Percentiles rank a stretch among this genome's conserved stretches.
These are phyloP conservation scores for Scaptomyza parva DNA, from an alignment of 2,888 invertebrate genomes.

Conservation along the genomic window DNA sequence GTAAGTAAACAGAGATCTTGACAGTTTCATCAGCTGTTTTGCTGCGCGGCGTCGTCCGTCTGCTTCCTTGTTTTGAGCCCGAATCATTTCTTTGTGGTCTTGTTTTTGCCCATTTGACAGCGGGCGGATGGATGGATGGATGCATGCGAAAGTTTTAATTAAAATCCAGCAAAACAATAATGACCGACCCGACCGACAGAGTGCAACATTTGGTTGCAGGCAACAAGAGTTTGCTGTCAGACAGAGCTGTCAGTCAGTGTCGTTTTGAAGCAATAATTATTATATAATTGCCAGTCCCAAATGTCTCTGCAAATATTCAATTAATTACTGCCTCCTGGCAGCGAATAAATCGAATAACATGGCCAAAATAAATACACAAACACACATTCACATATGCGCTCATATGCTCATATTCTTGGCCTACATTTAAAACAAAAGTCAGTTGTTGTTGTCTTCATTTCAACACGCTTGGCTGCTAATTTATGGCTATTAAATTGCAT, in stretches of 20 bases:
- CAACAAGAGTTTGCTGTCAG: slow-evolving; percentile 33
- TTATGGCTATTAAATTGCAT: slow-evolving; percentile 69
- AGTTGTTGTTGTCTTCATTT: slow-evolving; percentile 42
- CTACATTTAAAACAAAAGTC: slow-evolving; percentile 31
- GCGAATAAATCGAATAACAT: slow-evolving; percentile 22
- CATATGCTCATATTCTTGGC: slow-evolving; percentile 32
- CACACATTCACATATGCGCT: background rate
- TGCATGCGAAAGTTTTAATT: slow-evolving; percentile 60
- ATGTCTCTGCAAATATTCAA: slow-evolving; percentile 61
- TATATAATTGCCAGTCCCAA: slow-evolving; percentile 59
- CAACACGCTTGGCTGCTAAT: slow-evolving; percentile 53
- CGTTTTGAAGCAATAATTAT: slow-evolving; percentile 58
- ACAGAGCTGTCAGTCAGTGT: slow-evolving; percentile 59
- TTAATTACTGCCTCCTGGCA: slow-evolving; percentile 55
- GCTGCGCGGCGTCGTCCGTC: too few relatives aligned
- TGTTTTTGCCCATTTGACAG: slow-evolving; percentile 23
- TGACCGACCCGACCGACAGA: too few relatives aligned
- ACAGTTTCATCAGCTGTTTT: slow-evolving; percentile 46
- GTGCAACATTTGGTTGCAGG: slow-evolving; percentile 51
- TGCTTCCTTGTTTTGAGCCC: slow-evolving; percentile 29
- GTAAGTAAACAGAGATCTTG: slow-evolving; percentile 26
- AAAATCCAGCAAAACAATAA: slow-evolving; percentile 41
- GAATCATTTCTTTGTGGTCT: slow-evolving; percentile 30
- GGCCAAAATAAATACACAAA: slow-evolving; percentile 4
- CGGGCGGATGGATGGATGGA: too few relatives aligned